phyloP scores from a whole-genome alignment of 2,888 invertebrate genomes.

The Tetragonula carbonaria region DNA sequence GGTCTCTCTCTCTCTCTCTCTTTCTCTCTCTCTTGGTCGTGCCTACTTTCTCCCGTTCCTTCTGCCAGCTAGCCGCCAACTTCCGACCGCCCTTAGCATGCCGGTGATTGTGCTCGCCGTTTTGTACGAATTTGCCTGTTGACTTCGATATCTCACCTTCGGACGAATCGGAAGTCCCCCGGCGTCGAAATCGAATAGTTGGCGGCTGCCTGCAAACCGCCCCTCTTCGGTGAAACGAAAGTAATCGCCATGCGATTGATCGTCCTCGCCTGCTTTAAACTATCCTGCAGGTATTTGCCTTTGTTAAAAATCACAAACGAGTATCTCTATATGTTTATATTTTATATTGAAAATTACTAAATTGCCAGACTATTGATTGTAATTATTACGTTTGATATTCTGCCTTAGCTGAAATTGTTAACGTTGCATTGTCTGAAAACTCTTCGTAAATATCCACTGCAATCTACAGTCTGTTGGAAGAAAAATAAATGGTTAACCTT shows the following conservation, averaged over 20 bases:
- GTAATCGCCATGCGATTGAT: neutral
- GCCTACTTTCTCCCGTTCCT: conserved; percentile 50
- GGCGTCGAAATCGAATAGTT: conserved; percentile 18
- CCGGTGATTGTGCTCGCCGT: conserved; percentile 61
- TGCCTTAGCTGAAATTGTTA: too few relatives aligned
- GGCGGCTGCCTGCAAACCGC: neutral
- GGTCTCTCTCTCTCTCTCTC: conserved; percentile 53
- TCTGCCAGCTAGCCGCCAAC: conserved; percentile 61
- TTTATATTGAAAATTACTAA: too few relatives aligned
- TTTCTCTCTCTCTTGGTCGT: conserved; percentile 35
- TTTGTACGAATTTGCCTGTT: conserved; percentile 68
- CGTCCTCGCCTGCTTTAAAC: neutral
- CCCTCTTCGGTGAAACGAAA: neutral
- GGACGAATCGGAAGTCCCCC: conserved; percentile 31
- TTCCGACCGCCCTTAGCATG: conserved; percentile 56
- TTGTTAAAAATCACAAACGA: too few relatives aligned
- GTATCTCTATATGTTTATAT: too few relatives aligned
- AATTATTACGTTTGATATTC: too few relatives aligned
- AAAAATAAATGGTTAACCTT: conserved; percentile 15
- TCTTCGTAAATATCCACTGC: neutral
- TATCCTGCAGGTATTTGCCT: too few relatives aligned
- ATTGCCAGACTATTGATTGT: too few relatives aligned
- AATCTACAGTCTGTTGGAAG: neutral
- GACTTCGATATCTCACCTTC: conserved; percentile 61
- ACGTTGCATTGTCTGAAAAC: too few relatives aligned